phyloP scores from a whole-genome alignment of 2,113 vertebrate species.

The Psephotus haematonotus region DNA sequence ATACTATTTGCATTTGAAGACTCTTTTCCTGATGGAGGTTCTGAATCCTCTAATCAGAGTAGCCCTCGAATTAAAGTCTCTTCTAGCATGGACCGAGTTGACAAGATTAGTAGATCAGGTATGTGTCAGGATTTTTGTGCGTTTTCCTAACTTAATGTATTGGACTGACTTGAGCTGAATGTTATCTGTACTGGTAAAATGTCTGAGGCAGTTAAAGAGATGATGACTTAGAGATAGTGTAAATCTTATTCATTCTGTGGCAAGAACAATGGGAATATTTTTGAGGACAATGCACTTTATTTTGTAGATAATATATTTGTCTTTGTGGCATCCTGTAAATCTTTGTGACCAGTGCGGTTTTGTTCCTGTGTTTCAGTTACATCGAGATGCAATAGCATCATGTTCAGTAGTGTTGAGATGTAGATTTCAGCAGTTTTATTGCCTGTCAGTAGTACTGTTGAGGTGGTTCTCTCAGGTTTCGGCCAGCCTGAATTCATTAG shows the following conservation, averaged over 20 bases:
- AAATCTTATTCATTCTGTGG: background rate
- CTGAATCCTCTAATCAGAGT: conserved; percentile 89
- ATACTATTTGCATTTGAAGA: conserved; percentile 89
- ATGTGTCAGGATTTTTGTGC: conserved; percentile 28
- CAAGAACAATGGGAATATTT: background rate
- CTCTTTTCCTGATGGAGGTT: conserved; percentile 85
- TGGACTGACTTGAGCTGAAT: background rate
- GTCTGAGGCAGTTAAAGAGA: background rate
- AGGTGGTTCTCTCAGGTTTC: background rate
- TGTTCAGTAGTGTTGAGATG: rapidly evolving
- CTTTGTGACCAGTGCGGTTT: background rate
- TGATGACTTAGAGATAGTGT: background rate
- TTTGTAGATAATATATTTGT: background rate
- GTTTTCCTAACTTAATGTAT: background rate
- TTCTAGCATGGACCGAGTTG: conserved; percentile 92
- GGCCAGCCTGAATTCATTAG: background rate
- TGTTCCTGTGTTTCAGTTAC: background rate
- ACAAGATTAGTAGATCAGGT: conserved; percentile 92
- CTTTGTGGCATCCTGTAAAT: background rate
- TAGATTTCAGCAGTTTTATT: background rate
- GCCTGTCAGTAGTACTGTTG: background rate
- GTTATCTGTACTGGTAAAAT: background rate
- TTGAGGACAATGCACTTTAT: background rate
- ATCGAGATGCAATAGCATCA: background rate
- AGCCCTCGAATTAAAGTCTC: conserved; percentile 86